Evolutionary conservation across 2,797 vertebrate species (phyloP), one percentile per base, ranked within the genome.

Genomic region (Dromococcyx pavoninus): DNA sequence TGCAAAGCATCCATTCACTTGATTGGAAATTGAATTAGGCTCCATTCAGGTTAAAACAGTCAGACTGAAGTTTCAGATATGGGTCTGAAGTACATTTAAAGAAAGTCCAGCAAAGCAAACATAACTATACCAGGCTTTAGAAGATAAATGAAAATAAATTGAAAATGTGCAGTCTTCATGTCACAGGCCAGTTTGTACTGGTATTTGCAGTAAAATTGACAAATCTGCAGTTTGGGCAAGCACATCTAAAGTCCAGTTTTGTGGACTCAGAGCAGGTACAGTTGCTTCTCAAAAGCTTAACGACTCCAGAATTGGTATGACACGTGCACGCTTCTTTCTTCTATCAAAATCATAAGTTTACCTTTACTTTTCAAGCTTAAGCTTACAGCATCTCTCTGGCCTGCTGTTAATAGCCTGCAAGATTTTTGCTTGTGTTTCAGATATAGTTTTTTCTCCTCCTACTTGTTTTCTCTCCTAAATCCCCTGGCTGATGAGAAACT

Each of bases 341-440:
- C n/a, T 72, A 11, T 16, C 24, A 76, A 41, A 66, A 88, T 61
- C 51, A 70, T 46, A 25, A 86, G 60, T 70, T 56, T 51, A 21
- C 11, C 13, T 66, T 80, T 72, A 70, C 15, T 94, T 90, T 77
- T 27, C 35, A 69, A 70, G 62, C 44, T 65, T 69, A 69, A 70
- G 62, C 44, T 65, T 69, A 43, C 17, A 66, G 17, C 25, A 41
- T 83, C 21, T 78, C 54, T 73, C 66, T 77, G 58, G 16, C 39
- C 44, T 75, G 39, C 60, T 93, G 39, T 60, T 88, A 79, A 86
- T 28, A 91, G 37, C 35, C 69, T 91, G 64, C 22, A 70, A 87
- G 64, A 62, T 69, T 89, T 90, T 84, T 92, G 65, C 58, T 86
- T 74, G 35, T 88, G 56, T 92, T 93, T 94, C 79, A 86, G 35